These are phyloP conservation scores for Martes martes DNA, from an alignment of 2,113 vertebrate species.

Conservation along the genomic window DNA sequence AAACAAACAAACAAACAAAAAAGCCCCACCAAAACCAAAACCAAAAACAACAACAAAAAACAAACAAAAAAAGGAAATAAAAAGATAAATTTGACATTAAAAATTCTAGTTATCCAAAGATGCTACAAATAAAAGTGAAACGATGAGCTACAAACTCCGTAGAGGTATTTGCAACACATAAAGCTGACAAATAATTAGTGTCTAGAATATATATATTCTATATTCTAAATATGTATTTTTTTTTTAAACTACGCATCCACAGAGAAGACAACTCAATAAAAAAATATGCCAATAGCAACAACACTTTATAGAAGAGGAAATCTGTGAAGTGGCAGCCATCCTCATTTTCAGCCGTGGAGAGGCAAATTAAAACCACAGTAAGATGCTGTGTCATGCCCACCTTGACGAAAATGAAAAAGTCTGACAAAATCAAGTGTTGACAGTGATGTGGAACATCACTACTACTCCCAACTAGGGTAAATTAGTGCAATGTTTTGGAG, in stretches of 20 bases:
- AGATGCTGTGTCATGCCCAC: neutral
- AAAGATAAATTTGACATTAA: neutral
- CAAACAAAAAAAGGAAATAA: neutral
- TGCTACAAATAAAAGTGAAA: neutral
- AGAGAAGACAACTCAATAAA: neutral
- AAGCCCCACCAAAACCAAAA: too few species aligned
- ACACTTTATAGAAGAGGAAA: neutral
- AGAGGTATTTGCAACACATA: neutral
- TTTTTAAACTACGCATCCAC: neutral
- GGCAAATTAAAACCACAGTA: neutral
- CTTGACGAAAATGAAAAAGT: neutral
- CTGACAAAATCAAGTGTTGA: neutral
- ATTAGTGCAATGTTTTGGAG: neutral
- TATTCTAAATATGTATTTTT: neutral
- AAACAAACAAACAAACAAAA: too few species aligned
- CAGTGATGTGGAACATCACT: neutral
- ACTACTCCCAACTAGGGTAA: neutral
- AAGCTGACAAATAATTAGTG: neutral
- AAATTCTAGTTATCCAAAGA: neutral
- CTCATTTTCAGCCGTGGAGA: neutral
- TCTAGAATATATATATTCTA: neutral
- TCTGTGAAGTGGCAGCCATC: neutral
- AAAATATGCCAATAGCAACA: neutral
- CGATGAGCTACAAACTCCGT: neutral
- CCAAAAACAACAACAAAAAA: too few species aligned